Conservation (phyloP, 2,113 vertebrate genomes). For the Bubo blakistoni region DNA sequence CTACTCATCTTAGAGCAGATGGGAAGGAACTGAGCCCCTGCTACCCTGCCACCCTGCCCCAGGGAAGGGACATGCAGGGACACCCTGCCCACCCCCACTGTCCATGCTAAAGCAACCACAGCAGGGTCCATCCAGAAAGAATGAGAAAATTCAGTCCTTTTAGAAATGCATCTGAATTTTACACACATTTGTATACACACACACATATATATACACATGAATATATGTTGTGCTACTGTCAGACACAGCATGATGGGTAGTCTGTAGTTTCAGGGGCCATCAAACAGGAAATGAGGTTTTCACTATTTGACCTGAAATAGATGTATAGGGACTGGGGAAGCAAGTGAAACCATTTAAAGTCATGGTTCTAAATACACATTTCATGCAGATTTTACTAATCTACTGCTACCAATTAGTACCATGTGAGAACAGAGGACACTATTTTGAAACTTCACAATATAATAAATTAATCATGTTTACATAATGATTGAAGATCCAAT, state of each 20-base stretch:
- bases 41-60: not conserved
- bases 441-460: not conserved
- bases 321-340: not conserved
- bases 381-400: conserved; percentile 1
- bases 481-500: not conserved
- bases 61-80: not conserved
- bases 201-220: too few species aligned
- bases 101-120: fast-evolving
- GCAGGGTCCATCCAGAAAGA: not conserved
- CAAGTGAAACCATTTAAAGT: not conserved
- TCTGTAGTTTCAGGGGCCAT: not conserved
- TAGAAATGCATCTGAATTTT: not conserved
- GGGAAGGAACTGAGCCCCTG: not conserved
- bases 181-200: not conserved
- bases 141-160: not conserved
- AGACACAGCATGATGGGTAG: not conserved
- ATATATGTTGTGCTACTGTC: not conserved
- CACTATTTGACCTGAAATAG: not conserved
- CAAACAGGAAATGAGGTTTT: not conserved
- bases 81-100: not conserved
- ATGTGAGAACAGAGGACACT: not conserved
- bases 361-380: not conserved
- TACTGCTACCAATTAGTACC: not conserved
- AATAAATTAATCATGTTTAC: not conserved
- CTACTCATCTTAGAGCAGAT: not conserved